A percentile compares a stretch with the other conserved stretches of the same genome.
Conservation (phyloP, 2,888 invertebrate genomes). For the Lasiommata megera region DNA sequence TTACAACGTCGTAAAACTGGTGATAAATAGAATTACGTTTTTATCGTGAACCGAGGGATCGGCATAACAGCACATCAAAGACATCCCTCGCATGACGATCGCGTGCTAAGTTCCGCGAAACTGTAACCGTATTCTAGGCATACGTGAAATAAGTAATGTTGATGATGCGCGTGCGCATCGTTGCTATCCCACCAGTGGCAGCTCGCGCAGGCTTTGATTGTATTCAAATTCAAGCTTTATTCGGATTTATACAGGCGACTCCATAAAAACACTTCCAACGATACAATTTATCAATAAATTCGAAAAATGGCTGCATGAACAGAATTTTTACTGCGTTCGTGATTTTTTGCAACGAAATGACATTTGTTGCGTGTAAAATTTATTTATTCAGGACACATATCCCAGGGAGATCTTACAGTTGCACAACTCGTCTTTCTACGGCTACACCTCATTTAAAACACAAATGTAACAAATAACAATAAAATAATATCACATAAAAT, state of each 20-base stretch:
- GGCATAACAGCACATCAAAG: constrained; percentile 49
- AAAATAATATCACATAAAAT: too few species aligned
- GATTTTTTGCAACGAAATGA: too few species aligned
- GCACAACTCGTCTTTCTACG: too few species aligned
- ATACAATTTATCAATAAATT: not conserved
- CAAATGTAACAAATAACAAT: too few species aligned
- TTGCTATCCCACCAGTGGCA: constrained; percentile 24
- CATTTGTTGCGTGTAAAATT: too few species aligned
- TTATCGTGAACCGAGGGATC: constrained; percentile 27
- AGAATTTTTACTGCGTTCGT: too few species aligned
- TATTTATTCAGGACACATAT: too few species aligned
- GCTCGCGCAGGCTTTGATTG: constrained; percentile 38
- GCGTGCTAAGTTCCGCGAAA: constrained; percentile 49
- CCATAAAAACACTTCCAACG: too few species aligned
- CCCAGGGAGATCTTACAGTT: too few species aligned
- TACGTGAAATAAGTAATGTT: constrained; percentile 43
- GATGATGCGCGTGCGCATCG: constrained; percentile 42
- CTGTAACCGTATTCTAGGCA: constrained; percentile 40
- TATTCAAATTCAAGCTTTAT: constrained; percentile 43
- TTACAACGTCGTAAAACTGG: constrained; percentile 19
- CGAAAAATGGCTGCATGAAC: too few species aligned
- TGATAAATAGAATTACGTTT: constrained; percentile 11
- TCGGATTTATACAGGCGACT: constrained; percentile 38
- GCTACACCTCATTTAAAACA: too few species aligned
- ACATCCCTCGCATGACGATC: constrained; percentile 46